Evolutionary conservation across 92 coral and sea anemone genomes (phyloP).

Genomic region (Palythoa grandiflora): DNA sequence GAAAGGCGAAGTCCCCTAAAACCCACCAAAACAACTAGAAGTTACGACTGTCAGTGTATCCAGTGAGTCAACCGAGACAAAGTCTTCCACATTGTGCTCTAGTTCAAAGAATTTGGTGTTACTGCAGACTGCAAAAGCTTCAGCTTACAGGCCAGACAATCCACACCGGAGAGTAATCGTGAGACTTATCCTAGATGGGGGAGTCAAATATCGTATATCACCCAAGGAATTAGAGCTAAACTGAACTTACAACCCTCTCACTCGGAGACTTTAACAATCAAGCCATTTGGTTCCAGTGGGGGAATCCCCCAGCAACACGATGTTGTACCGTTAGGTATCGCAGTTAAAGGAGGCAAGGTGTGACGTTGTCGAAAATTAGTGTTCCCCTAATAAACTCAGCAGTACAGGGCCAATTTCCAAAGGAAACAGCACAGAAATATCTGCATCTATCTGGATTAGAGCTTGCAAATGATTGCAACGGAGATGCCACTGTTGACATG

Average conservation of each 20-base stretch:
- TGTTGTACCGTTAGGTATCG: constrained; percentile 40
- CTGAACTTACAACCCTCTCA: constrained; percentile 58
- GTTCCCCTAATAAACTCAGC: constrained; percentile 38
- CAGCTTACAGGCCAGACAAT: constrained; percentile 37
- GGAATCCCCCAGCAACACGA: constrained; percentile 54
- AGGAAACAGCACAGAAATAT: constrained; percentile 35
- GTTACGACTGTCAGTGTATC: not conserved
- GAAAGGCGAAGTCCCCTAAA: not conserved
- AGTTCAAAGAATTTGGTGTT: constrained; percentile 52
- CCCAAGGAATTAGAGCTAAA: constrained; percentile 53
- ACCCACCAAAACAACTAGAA: constrained; percentile 11
- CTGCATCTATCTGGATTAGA: constrained; percentile 38
- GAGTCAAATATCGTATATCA: constrained; percentile 70
- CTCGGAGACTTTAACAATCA: constrained; percentile 65
- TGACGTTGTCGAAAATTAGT: not conserved
- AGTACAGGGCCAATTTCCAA: constrained; percentile 45
- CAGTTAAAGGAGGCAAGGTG: constrained; percentile 1
- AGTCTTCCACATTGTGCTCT: not conserved
- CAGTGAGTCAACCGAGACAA: not conserved
- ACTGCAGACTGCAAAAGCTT: constrained; percentile 68
- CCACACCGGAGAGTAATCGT: constrained; percentile 52
- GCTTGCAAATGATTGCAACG: constrained; percentile 43
- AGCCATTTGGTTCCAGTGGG: constrained; percentile 66
- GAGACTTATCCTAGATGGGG: constrained; percentile 71
- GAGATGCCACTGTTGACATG: constrained; percentile 40